Evolutionary conservation across 2,888 invertebrate genomes (phyloP).

Genomic region (Rhagophthalmus giganteus): DNA sequence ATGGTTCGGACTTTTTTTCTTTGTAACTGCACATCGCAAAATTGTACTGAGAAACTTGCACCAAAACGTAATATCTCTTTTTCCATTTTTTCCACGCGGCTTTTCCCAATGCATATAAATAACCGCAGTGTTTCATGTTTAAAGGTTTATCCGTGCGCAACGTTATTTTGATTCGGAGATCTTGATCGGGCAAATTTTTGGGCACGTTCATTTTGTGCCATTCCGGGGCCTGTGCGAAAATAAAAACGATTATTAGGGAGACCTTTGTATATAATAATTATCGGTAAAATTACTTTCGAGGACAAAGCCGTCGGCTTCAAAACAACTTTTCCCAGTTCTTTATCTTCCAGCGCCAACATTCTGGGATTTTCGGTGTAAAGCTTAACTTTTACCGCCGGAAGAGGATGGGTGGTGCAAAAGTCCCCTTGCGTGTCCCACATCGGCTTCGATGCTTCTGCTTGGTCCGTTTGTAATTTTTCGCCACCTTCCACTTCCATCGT

Average conservation of each 20-base stretch:
- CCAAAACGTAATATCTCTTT: constrained; percentile 95
- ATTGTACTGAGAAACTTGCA: constrained; percentile 99
- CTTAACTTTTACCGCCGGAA: constrained; percentile 97
- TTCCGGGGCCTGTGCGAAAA: constrained; percentile 75
- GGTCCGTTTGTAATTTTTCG: constrained; percentile 98
- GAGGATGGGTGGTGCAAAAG: constrained; percentile 95
- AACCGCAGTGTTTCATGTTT: constrained; percentile 98
- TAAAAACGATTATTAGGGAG: too few species aligned
- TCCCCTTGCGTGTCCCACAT: constrained; percentile 99
- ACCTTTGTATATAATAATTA: too few species aligned
- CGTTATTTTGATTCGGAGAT: constrained; percentile 94
- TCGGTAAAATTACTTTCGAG: constrained; percentile 72
- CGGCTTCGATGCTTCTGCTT: constrained; percentile 98
- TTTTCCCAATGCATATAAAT: constrained; percentile 91
- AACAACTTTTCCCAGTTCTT: constrained; percentile 93
- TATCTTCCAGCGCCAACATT: constrained; percentile 97
- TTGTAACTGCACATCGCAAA: constrained; percentile 99
- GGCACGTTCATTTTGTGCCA: constrained; percentile 98
- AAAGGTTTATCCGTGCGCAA: constrained; percentile 98
- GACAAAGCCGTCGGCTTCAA: constrained; percentile 85
- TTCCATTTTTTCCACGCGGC: constrained; percentile 99
- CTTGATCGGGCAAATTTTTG: constrained; percentile 94
- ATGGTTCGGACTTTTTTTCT: constrained; percentile 98
- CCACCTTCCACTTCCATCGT: constrained; percentile 99
- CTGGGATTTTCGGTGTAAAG: constrained; percentile 97